Evolutionary conservation across 2,888 invertebrate genomes (phyloP).

Genomic region (Bellardia bayeri): DNA sequence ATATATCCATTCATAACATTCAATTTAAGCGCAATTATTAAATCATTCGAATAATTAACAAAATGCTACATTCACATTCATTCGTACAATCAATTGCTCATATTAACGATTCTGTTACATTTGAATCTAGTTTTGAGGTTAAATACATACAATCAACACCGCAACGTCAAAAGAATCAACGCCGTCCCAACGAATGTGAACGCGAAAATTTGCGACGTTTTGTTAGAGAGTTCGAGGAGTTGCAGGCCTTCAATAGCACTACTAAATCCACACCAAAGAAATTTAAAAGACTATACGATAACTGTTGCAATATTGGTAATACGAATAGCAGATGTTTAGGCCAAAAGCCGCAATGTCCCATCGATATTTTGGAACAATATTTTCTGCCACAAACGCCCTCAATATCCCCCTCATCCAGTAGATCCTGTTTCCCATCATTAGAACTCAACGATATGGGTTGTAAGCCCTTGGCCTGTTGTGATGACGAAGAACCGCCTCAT

Average conservation of each 20-base stretch:
- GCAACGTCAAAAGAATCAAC: slow-evolving; percentile 77
- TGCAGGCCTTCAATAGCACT: slow-evolving; percentile 74
- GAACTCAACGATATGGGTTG: slow-evolving; percentile 63
- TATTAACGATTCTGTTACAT: slow-evolving; percentile 83
- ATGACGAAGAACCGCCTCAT: slow-evolving; percentile 75
- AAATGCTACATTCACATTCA: slow-evolving; percentile 63
- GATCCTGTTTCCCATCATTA: slow-evolving; percentile 40
- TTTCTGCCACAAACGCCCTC: slow-evolving; percentile 58
- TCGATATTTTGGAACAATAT: slow-evolving; percentile 24
- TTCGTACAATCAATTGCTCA: slow-evolving; percentile 82
- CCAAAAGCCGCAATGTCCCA: slow-evolving; percentile 40
- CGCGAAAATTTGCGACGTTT: slow-evolving; percentile 81
- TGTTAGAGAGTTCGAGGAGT: slow-evolving; percentile 81
- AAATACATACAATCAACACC: slow-evolving; percentile 80
- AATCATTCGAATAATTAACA: slow-evolving; percentile 55
- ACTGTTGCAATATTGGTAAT: slow-evolving; percentile 54
- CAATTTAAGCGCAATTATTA: slow-evolving; percentile 23
- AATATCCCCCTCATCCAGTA: slow-evolving; percentile 69
- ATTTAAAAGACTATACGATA: slow-evolving; percentile 71
- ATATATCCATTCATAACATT: slow-evolving; percentile 8
- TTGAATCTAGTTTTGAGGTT: slow-evolving; percentile 83
- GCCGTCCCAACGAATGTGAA: slow-evolving; percentile 80
- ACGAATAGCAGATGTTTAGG: slow-evolving; percentile 32
- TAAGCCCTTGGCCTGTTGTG: slow-evolving; percentile 70
- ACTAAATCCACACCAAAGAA: slow-evolving; percentile 77